These are phyloP conservation scores for Mandrillus leucophaeus DNA, from an alignment of 2,113 vertebrate genomes.

Conservation along the genomic window DNA sequence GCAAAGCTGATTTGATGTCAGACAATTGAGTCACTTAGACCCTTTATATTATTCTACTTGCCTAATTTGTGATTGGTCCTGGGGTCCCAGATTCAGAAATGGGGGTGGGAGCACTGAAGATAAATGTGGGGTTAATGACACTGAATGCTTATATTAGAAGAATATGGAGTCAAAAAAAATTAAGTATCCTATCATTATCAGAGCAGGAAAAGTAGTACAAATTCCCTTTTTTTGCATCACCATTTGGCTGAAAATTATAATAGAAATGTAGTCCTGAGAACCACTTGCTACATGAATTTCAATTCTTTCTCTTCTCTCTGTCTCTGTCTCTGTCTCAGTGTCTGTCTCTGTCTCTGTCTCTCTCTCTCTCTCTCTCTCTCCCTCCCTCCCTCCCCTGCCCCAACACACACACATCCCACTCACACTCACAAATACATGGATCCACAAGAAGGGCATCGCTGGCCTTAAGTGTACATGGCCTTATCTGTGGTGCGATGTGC, in stretches of 20 bases:
- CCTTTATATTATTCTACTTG: neutral
- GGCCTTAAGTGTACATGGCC: neutral
- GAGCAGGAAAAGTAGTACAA: neutral
- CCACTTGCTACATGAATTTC: neutral
- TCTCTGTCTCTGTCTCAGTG: neutral
- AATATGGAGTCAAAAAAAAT: neutral
- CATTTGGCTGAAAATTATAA: constrained; percentile 1
- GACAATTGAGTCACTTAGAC: neutral
- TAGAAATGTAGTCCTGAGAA: neutral
- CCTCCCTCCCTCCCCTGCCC: no score
- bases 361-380: neutral
- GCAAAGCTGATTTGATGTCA: constrained; percentile 31
- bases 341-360: neutral
- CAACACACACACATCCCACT: neutral
- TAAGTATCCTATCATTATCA: neutral
- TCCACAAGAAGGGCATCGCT: neutral
- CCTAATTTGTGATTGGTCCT: neutral
- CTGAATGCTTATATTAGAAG: neutral
- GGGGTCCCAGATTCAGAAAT: neutral
- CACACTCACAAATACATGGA: neutral
- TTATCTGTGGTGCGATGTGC: neutral
- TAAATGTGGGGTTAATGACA: neutral
- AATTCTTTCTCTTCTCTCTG: neutral
- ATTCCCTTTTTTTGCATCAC: neutral
- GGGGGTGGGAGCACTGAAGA: neutral